Evolutionary conservation across 1,140 invertebrate species (phyloP), one percentile per base, ranked within the genome.

Genomic region (Cylas formicarius): DNA sequence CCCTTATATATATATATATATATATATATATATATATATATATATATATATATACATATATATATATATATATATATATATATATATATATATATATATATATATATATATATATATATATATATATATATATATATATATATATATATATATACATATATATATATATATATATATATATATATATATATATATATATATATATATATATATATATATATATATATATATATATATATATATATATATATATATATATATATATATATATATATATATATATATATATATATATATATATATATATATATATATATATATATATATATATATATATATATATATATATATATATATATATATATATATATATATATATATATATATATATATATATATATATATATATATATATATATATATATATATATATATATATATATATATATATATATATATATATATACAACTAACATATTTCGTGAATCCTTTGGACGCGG

Each of bases 51-150:
- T 29, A 29, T 29, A 29, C 16, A 29, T 29, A 29, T 29, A 29
- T 29, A 29, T 29, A 29, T 29, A 29, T 29, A 29, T 29, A 29
- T 29, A 29, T 29, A 29, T 29, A 29, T 29, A 29, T 29, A 29
- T 29, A 29, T 29, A 29, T 29, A 29, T 29, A 29, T 29, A 29
- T 29, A 29, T 29, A 29, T 29, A 29, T 29, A 29, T 29, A 29
- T 29, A 29, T 29, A 29, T 4, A 29, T 29, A 29, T 29, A 29
- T 29, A 9, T 29, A 29, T 29, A 29, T 29, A 29, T 29, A 29
- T 29, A 29, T 29, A 29, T 29, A 29, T 29, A 29, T 29, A 29
- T 29, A 29, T 29, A 29, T 29, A 29, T 29, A n/a, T n/a, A n/a
- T n/a, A n/a, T n/a, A n/a, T n/a, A 29, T 29, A 29, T 29, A 29